phyloP scores from a whole-genome alignment of 37 sponge, comb jelly and placozoan species.

The Agelas oroides region DNA sequence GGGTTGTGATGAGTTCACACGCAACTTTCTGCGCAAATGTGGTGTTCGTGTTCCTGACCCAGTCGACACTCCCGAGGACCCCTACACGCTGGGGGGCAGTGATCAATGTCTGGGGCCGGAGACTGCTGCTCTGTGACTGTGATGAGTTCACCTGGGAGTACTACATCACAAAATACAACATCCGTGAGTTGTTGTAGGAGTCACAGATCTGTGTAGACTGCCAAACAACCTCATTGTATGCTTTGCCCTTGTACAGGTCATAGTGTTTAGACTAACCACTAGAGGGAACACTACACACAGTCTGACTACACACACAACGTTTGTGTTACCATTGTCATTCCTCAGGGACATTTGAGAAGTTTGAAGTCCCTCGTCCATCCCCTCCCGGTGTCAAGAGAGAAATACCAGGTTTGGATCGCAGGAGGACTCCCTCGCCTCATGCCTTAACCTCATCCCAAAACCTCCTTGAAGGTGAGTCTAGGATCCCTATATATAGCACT shows the following conservation, averaged over 20 bases:
- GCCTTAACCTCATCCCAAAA: conserved; percentile 92
- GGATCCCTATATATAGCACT: no score
- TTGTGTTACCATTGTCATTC: no score
- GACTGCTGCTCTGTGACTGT: conserved; percentile 88
- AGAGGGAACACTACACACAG: no score
- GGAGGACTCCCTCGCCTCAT: conserved; percentile 92
- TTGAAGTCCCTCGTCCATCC: conserved; percentile 59
- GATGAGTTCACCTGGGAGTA: conserved; percentile 96
- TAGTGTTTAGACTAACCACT: no score
- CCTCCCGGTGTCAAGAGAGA: conserved; percentile 46
- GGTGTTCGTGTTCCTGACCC: conserved; percentile 78
- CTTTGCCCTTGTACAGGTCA: no score
- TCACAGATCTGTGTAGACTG: no score
- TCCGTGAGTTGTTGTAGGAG: conserved; percentile 85
- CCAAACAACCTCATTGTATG: no score
- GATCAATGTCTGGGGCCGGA: conserved; percentile 94
- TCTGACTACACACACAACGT: no score
- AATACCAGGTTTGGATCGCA: conserved; percentile 93
- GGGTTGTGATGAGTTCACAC: conserved; percentile 96
- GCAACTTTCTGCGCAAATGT: conserved; percentile 88
- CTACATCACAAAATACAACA: conserved; percentile 89
- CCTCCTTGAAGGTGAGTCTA: conserved; percentile 81
- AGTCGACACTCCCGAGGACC: conserved; percentile 70
- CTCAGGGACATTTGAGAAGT: conserved; percentile 73
- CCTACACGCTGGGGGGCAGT: conserved; percentile 81